Percentiles rank a stretch among this genome's conserved stretches.
Conservation (phyloP, 1,140 invertebrate species). For the Leptinotarsa lineolata region DNA sequence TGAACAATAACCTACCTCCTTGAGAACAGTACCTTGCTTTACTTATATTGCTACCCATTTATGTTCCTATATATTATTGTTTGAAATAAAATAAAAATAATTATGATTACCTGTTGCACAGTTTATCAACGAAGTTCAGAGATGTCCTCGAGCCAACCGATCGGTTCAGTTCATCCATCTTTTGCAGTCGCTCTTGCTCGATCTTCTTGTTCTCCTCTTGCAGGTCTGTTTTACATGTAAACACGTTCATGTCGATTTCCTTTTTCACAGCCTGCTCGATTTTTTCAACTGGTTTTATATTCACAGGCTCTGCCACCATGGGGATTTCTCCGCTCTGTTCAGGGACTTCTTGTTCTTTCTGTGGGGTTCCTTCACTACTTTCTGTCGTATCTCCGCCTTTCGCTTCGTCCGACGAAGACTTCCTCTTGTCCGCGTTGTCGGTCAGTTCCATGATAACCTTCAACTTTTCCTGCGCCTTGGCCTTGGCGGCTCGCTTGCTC, state of each 20-base stretch:
- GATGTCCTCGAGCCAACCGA: slow-evolving; percentile 38
- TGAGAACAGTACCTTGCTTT: too few relatives aligned
- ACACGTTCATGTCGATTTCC: slow-evolving; percentile 45
- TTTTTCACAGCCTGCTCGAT: slow-evolving; percentile 3
- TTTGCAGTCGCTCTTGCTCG: slow-evolving; percentile 46
- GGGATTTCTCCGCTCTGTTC: not conserved
- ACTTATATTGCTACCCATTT: too few relatives aligned
- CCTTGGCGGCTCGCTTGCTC: slow-evolving; percentile 36
- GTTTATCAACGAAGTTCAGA: slow-evolving; percentile 45
- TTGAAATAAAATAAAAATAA: too few relatives aligned
- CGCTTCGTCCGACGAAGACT: not conserved
- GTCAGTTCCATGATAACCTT: slow-evolving; percentile 34
- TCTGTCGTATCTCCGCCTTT: slow-evolving; percentile 1
- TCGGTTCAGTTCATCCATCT: slow-evolving; percentile 49
- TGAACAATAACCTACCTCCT: too few relatives aligned
- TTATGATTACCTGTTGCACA: slow-evolving; percentile 30
- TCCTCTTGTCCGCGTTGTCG: slow-evolving; percentile 6
- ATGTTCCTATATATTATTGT: too few relatives aligned
- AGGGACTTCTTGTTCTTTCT: not conserved
- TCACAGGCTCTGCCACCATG: too few relatives aligned
- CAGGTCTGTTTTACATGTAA: slow-evolving; percentile 48
- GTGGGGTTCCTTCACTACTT: not conserved
- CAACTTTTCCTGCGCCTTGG: slow-evolving; percentile 37
- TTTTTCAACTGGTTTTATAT: not conserved
- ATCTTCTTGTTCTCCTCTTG: slow-evolving; percentile 46